phyloP scores from a whole-genome alignment of 2,888 invertebrate genomes.

The Lasioglossum calceatum region DNA sequence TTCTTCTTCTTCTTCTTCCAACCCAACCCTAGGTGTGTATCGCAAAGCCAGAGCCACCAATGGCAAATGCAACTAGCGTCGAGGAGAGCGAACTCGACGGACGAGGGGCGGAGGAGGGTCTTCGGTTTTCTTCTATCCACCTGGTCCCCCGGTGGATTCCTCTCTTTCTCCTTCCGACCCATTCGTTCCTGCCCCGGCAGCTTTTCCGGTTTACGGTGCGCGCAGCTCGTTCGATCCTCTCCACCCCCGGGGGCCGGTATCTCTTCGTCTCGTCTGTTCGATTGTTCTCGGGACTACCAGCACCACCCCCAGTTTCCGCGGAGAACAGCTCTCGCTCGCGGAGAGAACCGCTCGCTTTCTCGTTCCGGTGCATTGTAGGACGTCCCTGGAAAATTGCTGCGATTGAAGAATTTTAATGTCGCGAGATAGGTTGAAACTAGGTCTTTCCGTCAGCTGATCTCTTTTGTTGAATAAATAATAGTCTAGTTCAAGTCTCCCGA shows the following conservation, averaged over 20 bases:
- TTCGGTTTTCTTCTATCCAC: neutral
- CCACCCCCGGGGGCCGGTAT: conserved; percentile 3
- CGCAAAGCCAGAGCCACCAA: conserved; percentile 57
- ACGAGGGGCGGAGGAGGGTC: conserved; percentile 5
- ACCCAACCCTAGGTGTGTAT: conserved; percentile 22
- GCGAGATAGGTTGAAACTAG: neutral
- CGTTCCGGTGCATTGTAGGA: neutral
- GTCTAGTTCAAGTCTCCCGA: neutral
- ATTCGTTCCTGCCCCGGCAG: conserved; percentile 13
- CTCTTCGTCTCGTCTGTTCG: conserved; percentile 13
- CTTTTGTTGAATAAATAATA: neutral
- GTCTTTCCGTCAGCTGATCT: neutral
- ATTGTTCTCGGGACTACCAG: conserved; percentile 5
- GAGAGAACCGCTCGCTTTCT: neutral
- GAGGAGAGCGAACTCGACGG: conserved; percentile 34
- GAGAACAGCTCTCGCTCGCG: conserved; percentile 5
- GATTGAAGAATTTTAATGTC: no score
- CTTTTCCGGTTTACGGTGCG: conserved; percentile 33
- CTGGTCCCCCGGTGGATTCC: neutral
- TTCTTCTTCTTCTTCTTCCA: conserved; percentile 2
- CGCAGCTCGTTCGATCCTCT: conserved; percentile 48
- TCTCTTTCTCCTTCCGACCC: conserved; percentile 16
- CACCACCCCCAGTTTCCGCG: neutral
- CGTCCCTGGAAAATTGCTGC: neutral
- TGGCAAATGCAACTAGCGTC: conserved; percentile 61